Conservation (phyloP, 2,113 vertebrate species). For the Eurystomus gularis region DNA sequence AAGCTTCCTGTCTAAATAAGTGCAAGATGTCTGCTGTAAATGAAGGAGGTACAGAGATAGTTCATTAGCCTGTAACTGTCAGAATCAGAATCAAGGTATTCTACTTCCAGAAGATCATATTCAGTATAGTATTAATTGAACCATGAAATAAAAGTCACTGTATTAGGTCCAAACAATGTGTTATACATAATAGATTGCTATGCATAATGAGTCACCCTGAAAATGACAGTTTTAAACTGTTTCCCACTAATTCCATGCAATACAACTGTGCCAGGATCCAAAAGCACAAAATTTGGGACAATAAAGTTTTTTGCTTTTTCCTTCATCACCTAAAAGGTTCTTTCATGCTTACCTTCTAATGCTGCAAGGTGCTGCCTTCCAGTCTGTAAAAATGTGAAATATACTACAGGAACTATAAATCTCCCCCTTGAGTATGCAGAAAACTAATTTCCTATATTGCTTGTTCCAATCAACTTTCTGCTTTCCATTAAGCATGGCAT, state of each 20-base stretch:
- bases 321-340: not conserved
- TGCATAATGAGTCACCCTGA: not conserved
- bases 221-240: not conserved
- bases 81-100: not conserved
- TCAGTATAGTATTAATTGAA: not conserved
- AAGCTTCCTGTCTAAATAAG: not conserved
- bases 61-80: not conserved
- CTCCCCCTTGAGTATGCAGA: not conserved
- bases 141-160: not conserved
- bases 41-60: not conserved
- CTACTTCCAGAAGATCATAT: not conserved
- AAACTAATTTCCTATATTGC: not conserved
- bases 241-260: not conserved
- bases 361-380: not conserved
- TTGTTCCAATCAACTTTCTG: not conserved
- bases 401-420: conserved; percentile 1
- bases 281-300: not conserved
- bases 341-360: not conserved
- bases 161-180: not conserved
- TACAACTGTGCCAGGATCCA: not conserved
- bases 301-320: not conserved
- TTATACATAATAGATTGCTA: not conserved
- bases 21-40: not conserved
- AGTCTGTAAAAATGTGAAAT: not conserved
- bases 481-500: not conserved